Conservation (phyloP, 2,888 invertebrate genomes). For the Leptinotarsa juncta region DNA sequence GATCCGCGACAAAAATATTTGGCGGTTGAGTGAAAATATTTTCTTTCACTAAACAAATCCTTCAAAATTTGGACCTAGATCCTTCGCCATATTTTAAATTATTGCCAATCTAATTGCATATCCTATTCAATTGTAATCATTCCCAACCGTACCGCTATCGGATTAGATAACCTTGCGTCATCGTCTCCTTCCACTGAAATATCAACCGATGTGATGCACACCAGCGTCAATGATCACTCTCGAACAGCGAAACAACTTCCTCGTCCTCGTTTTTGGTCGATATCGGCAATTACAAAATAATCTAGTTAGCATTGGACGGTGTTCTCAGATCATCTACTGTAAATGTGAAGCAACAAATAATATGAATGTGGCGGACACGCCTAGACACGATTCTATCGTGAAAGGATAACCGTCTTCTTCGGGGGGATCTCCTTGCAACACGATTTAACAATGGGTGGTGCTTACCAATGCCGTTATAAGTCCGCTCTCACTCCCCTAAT, state of each 20-base stretch:
- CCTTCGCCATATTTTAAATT: neutral
- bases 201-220: neutral
- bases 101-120: neutral
- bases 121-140: neutral
- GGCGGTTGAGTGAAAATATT: too few species aligned
- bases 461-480: slow-evolving; percentile 41
- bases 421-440: slow-evolving; percentile 38
- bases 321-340: slow-evolving; percentile 22
- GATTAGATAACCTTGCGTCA: neutral
- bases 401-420: slow-evolving; percentile 38
- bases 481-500: slow-evolving; percentile 34
- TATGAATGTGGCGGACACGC: slow-evolving; percentile 43
- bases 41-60: too few species aligned
- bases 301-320: slow-evolving; percentile 16
- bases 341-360: slow-evolving; percentile 39
- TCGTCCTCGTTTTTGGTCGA: slow-evolving; percentile 13
- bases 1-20: too few species aligned
- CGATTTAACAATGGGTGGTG: slow-evolving; percentile 42
- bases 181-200: neutral
- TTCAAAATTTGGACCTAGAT: neutral
- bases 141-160: neutral
- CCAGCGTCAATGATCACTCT: slow-evolving; percentile 1
- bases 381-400: slow-evolving; percentile 46
- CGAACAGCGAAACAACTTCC: slow-evolving; percentile 5
- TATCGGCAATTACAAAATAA: slow-evolving; percentile 11